These are phyloP conservation scores for Tragelaphus strepsiceros DNA, from an alignment of 2,113 vertebrate genomes.

Conservation along the genomic window DNA sequence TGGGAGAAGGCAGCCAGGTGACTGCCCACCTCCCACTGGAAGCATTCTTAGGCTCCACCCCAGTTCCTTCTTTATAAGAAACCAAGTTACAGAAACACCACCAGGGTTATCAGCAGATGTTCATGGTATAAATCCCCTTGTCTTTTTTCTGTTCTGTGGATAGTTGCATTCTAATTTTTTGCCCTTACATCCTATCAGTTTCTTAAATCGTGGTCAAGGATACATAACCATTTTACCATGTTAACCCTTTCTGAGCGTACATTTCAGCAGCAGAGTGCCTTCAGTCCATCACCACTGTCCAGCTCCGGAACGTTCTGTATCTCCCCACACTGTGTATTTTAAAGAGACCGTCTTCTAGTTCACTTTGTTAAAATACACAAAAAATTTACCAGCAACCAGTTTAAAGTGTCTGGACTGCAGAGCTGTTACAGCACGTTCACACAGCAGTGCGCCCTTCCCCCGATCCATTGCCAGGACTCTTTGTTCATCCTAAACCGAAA, in stretches of 20 bases:
- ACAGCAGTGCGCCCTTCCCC: rapidly evolving
- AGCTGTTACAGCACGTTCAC: not conserved
- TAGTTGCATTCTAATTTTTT: not conserved
- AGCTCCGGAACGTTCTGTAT: not conserved
- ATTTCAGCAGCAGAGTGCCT: too few relatives aligned
- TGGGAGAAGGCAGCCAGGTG: too few relatives aligned
- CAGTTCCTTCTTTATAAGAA: not conserved
- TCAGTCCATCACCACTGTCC: not conserved
- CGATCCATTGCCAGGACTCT: not conserved
- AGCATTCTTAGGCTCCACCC: rapidly evolving
- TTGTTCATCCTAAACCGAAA: not conserved
- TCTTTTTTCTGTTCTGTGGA: not conserved
- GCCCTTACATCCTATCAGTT: not conserved
- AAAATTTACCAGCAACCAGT: not conserved
- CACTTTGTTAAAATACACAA: not conserved
- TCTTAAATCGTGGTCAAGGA: not conserved
- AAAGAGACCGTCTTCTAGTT: not conserved
- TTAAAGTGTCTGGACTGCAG: not conserved
- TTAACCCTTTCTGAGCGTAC: not conserved
- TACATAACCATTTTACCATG: not conserved
- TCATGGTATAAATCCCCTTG: not conserved
- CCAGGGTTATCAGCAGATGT: too few relatives aligned
- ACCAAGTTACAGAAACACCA: not conserved
- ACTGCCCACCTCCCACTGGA: rapidly evolving
- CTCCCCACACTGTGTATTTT: not conserved